Evolutionary conservation across 1,140 invertebrate genomes (phyloP).

Genomic region (Drosophila murphyi): DNA sequence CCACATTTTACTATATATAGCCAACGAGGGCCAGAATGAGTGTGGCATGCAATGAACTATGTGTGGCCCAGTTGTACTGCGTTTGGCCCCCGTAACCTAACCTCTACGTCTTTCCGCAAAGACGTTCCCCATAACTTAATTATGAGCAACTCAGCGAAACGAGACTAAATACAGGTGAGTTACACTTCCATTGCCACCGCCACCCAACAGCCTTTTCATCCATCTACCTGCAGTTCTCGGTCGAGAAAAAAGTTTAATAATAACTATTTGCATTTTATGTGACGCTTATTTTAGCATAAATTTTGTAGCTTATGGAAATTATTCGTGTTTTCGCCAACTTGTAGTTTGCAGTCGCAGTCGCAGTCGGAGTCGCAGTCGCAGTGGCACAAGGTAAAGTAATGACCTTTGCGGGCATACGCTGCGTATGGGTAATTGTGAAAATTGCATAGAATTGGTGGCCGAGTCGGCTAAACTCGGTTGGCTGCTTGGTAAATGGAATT

Average conservation of each 20-base stretch:
- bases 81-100: background rate
- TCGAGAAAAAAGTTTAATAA: conserved; percentile 72
- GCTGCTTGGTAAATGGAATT: conserved; percentile 27
- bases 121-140: conserved; percentile 59
- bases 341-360: conserved; percentile 21
- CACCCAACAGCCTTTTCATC: background rate
- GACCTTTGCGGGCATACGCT: conserved; percentile 65
- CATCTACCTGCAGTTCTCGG: background rate
- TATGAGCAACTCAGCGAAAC: conserved; percentile 59
- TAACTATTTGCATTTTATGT: conserved; percentile 83
- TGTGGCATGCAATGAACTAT: conserved; percentile 58
- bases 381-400: conserved; percentile 68
- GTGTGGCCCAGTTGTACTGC: conserved; percentile 6
- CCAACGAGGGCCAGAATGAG: conserved; percentile 18
- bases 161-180: conserved; percentile 28
- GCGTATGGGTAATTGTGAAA: conserved; percentile 77
- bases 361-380: conserved; percentile 8
- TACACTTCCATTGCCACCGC: too few species aligned
- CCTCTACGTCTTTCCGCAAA: background rate
- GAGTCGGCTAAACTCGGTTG: background rate
- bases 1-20: conserved; percentile 14
- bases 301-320: conserved; percentile 79
- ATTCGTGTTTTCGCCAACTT: conserved; percentile 66
- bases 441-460: conserved; percentile 48
- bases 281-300: conserved; percentile 82